A percentile compares a stretch with the other conserved stretches of the same genome.
Conservation (phyloP, 2,888 invertebrate genomes). For the Kryphioiulus occultus region DNA sequence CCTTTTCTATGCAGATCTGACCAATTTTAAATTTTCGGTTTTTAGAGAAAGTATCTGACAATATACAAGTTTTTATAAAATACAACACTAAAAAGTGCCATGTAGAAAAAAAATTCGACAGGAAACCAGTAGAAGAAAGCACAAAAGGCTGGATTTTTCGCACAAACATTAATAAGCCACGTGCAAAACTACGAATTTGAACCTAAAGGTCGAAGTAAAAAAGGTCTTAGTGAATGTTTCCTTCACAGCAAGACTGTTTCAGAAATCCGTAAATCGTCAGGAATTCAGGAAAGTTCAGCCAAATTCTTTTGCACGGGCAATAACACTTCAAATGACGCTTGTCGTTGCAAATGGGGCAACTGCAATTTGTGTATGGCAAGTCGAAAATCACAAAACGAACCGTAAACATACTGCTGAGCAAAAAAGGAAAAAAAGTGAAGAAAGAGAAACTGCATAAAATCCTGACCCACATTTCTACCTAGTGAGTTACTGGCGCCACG, state of each 20-base stretch:
- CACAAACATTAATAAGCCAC: no score
- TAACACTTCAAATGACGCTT: background rate
- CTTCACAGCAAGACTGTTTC: background rate
- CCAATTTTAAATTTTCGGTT: no score
- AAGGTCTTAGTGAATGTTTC: background rate
- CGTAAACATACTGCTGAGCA: background rate
- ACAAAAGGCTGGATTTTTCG: no score
- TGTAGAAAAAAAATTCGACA: no score
- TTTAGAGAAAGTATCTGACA: no score
- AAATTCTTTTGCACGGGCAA: background rate
- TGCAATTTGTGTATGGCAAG: background rate
- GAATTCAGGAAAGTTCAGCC: background rate
- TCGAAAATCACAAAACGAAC: background rate
- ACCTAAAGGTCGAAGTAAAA: background rate
- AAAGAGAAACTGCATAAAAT: background rate
- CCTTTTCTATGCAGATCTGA: no score
- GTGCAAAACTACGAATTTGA: no score
- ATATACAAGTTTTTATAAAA: no score
- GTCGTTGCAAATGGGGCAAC: background rate
- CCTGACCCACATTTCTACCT: conserved; percentile 25
- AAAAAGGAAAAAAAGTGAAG: background rate
- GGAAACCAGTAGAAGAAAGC: no score
- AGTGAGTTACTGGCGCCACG: background rate
- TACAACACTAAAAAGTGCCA: no score
- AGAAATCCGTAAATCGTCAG: background rate